phyloP scores from a whole-genome alignment of 2,888 invertebrate species.

The Eupithecia dodoneata region DNA sequence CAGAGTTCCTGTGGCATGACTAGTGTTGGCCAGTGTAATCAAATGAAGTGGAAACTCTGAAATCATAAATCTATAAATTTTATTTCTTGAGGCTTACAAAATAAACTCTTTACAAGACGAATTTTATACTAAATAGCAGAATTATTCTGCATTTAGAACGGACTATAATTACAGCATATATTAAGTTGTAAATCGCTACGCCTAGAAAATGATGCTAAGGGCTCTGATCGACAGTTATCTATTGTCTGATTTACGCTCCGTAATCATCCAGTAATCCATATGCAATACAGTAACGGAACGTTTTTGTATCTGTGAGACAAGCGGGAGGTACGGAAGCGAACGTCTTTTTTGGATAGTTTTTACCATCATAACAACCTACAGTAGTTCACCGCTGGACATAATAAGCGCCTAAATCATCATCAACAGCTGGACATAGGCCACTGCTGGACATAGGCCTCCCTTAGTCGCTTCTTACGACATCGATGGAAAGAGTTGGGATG shows the following conservation, averaged over 20 bases:
- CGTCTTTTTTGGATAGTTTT: not conserved
- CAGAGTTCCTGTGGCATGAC: no score
- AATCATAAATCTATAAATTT: no score
- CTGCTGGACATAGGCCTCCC: no score
- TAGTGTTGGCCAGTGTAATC: no score
- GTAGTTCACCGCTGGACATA: no score
- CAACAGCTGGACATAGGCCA: no score
- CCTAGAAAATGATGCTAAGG: not conserved
- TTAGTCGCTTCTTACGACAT: no score
- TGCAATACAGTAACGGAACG: conserved; percentile 36
- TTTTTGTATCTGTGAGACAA: conserved; percentile 14
- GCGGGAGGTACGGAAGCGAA: not conserved
- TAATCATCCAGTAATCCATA: conserved; percentile 50
- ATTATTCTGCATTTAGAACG: not conserved
- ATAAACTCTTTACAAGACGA: no score
- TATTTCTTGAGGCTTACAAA: no score
- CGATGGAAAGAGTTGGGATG: no score
- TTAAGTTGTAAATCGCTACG: not conserved
- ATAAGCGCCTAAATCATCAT: no score
- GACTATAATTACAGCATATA: not conserved
- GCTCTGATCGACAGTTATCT: conserved; percentile 32
- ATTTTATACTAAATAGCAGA: not conserved
- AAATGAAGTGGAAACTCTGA: no score
- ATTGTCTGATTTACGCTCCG: conserved; percentile 43
- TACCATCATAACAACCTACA: not conserved